Evolutionary conservation across 2,888 invertebrate genomes (phyloP).

Genomic region (Phengaris alcon): DNA sequence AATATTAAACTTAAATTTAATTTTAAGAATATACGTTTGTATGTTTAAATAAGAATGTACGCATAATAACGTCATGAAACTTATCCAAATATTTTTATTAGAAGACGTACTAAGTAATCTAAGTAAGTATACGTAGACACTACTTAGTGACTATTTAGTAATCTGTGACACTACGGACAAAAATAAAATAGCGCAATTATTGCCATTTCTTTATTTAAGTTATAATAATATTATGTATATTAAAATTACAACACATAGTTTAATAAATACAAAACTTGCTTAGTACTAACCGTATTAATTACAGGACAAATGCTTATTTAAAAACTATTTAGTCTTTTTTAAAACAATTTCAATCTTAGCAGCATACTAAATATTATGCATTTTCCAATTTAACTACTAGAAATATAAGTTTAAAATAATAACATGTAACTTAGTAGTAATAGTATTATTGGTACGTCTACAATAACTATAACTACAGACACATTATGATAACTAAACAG

Average conservation of each 20-base stretch:
- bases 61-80: too few relatives aligned
- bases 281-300: constrained; percentile 37
- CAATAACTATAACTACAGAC: constrained; percentile 39
- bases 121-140: too few relatives aligned
- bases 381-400: constrained; percentile 9
- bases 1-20: too few relatives aligned
- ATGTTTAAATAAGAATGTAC: too few relatives aligned
- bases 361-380: constrained; percentile 34
- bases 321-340: constrained; percentile 59
- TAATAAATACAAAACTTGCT: constrained; percentile 52
- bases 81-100: too few relatives aligned
- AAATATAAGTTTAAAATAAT: constrained; percentile 13
- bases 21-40: too few relatives aligned
- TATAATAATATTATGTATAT: constrained; percentile 36
- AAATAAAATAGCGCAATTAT: neutral
- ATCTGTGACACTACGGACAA: neutral
- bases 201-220: constrained; percentile 4
- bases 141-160: neutral
- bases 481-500: constrained; percentile 45
- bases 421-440: neutral
- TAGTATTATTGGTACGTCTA: constrained; percentile 34
- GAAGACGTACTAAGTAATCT: too few relatives aligned
- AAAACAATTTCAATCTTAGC: constrained; percentile 43
- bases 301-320: constrained; percentile 54
- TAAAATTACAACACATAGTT: constrained; percentile 43